phyloP scores from a whole-genome alignment of 2,797 vertebrate genomes.

The Ptychobarbus kaznakovi region DNA sequence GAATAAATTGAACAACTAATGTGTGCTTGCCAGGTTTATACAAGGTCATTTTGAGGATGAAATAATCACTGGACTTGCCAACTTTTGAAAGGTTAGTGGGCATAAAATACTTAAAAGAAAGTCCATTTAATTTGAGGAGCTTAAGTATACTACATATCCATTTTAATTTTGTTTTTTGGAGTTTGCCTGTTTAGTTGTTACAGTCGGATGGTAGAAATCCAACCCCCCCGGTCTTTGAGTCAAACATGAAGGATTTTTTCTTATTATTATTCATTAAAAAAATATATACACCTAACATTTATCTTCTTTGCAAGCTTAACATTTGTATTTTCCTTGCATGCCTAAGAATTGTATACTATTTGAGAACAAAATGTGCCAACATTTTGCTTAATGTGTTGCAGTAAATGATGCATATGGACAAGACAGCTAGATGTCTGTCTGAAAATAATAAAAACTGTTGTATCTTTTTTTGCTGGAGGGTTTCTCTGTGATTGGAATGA shows the following conservation, averaged over 20 bases:
- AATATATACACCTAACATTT: no score
- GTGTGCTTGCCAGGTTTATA: background rate
- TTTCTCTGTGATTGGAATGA: background rate
- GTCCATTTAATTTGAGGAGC: background rate
- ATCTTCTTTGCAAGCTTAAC: no score
- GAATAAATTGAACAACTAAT: background rate
- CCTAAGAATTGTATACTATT: no score
- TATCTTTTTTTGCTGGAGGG: no score
- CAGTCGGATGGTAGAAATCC: background rate
- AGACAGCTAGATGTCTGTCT: no score
- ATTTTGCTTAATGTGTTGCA: no score
- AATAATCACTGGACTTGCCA: background rate
- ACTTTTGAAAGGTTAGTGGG: background rate
- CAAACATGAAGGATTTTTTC: no score
- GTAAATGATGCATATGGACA: background rate
- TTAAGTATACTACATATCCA: background rate
- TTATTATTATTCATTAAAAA: no score
- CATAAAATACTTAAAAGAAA: background rate
- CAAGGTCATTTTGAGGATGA: background rate
- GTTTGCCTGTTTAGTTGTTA: background rate
- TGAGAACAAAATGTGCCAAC: background rate
- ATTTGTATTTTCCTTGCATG: no score
- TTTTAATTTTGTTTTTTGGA: background rate
- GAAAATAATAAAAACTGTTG: background rate
- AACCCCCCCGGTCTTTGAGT: no score